A percentile compares a stretch with the other conserved stretches of the same genome.
These are phyloP conservation scores for Tylochromis polylepis DNA, from an alignment of 2,113 vertebrate genomes.

Conservation along the genomic window DNA sequence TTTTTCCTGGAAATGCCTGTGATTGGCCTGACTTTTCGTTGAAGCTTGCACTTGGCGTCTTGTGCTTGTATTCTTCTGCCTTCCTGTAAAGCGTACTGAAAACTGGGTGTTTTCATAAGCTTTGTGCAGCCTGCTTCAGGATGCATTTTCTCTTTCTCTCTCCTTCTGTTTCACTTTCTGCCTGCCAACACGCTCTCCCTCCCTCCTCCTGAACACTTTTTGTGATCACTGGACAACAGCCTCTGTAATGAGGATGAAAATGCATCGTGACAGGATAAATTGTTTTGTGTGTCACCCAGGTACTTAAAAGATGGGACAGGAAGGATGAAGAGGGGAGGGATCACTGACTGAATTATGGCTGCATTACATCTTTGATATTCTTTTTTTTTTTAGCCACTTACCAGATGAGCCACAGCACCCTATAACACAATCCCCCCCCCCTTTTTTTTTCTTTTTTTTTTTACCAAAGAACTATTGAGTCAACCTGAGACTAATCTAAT, in stretches of 20 bases:
- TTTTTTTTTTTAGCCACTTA: not conserved
- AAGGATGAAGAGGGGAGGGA: not conserved
- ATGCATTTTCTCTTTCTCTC: not conserved
- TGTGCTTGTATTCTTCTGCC: not conserved
- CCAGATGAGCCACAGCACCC: not conserved
- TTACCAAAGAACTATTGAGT: not conserved
- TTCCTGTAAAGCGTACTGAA: not conserved
- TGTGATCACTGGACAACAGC: constrained; percentile 21
- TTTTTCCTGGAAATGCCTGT: not conserved
- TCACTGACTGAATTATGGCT: not conserved
- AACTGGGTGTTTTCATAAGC: not conserved
- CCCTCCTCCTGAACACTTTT: not conserved
- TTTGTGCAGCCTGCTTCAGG: not conserved
- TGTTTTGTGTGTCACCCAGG: constrained; percentile 34
- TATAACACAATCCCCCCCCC: not conserved
- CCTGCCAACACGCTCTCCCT: not conserved
- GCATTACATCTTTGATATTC: not conserved
- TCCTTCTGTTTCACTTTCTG: not conserved
- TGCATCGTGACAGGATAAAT: constrained; percentile 43
- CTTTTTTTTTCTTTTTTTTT: too few relatives aligned
- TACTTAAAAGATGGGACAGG: not conserved
- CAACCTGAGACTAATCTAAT: constrained; percentile 47
- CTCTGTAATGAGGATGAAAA: constrained; percentile 58
- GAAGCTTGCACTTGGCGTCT: not conserved
- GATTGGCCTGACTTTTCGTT: not conserved